These are phyloP conservation scores for Pediacus dermestoides DNA, from an alignment of 2,888 invertebrate species.

Conservation along the genomic window DNA sequence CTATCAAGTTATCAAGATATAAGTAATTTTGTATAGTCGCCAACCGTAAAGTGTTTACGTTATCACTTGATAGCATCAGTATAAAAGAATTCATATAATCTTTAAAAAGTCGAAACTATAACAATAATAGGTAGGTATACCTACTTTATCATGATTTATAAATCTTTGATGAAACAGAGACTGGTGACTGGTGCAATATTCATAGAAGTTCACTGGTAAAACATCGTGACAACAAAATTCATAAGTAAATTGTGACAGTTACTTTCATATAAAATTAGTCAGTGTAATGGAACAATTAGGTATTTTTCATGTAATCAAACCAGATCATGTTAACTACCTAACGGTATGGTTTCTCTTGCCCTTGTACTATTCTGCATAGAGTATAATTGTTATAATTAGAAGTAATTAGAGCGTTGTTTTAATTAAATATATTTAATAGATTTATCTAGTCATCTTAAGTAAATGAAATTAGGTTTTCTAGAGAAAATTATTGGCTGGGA, in stretches of 20 bases:
- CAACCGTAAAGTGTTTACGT: no score
- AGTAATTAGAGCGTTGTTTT: constrained; percentile 1
- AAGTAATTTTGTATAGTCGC: no score
- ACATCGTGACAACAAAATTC: background rate
- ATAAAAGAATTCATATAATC: background rate
- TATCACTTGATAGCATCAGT: no score
- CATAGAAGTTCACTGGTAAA: no score
- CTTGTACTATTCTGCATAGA: background rate
- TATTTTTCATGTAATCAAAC: constrained; percentile 2
- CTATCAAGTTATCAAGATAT: no score
- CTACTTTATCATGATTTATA: no score
- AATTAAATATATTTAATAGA: background rate
- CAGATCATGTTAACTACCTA: constrained; percentile 1
- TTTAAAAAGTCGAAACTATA: background rate
- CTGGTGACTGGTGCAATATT: no score
- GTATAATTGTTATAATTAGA: background rate
- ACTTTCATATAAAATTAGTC: background rate
- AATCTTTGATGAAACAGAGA: no score
- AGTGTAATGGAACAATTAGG: constrained; percentile 1
- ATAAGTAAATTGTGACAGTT: background rate
- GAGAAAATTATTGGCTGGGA: no score
- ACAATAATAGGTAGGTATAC: no score
- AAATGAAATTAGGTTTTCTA: no score
- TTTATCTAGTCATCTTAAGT: no score
- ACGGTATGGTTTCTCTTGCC: background rate